phyloP scores from a whole-genome alignment of 2,888 invertebrate species.

The Neocrepidodera transversa region DNA sequence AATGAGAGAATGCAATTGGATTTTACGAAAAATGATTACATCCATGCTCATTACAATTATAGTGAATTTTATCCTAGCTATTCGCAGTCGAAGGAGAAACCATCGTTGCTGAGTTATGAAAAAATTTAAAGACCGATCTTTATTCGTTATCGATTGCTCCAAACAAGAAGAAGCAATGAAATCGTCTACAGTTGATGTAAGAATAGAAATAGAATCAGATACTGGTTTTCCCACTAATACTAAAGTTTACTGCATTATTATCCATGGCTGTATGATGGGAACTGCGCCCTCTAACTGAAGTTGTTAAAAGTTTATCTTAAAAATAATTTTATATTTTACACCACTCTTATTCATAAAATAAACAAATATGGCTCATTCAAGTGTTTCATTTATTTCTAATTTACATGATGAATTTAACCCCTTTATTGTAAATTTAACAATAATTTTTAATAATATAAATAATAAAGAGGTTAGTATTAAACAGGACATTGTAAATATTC shows the following conservation, averaged over 20 bases:
- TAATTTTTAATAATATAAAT: no score
- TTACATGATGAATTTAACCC: no score
- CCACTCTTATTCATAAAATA: constrained; percentile 48
- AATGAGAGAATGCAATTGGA: constrained; percentile 25
- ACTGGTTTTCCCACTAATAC: constrained; percentile 30
- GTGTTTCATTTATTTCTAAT: no score
- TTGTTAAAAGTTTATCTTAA: no score
- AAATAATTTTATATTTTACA: no score
- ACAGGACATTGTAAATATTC: no score
- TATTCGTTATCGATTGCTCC: constrained; percentile 40
- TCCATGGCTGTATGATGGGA: constrained; percentile 2
- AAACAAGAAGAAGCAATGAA: constrained; percentile 43
- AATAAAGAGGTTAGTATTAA: no score
- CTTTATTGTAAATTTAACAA: no score
- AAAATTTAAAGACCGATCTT: constrained; percentile 24
- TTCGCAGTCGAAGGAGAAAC: background rate
- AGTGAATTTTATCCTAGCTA: constrained; percentile 28
- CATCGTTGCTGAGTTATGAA: constrained; percentile 32
- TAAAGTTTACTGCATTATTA: no score
- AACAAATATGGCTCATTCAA: constrained; percentile 50
- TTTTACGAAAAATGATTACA: constrained; percentile 22
- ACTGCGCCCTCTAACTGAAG: no score
- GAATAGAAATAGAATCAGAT: constrained; percentile 42
- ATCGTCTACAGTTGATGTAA: constrained; percentile 6
- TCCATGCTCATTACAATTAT: constrained; percentile 26